A percentile compares a stretch with the other conserved stretches of the same genome.
phyloP scores from a whole-genome alignment of 2,888 invertebrate species.

The Papilio gigon region DNA sequence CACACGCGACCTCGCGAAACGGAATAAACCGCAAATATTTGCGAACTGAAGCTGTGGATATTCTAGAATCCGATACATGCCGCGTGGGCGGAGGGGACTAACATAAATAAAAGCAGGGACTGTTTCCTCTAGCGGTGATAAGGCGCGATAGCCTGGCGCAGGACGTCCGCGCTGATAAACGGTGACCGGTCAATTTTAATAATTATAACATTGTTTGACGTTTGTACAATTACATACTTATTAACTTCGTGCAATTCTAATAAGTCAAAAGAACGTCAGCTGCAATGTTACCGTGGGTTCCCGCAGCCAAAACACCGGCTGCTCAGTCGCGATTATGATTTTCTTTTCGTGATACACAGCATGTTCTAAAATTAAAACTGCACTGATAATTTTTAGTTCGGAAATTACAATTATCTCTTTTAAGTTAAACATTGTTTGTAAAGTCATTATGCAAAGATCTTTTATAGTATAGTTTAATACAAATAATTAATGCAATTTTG shows the following conservation, averaged over 20 bases:
- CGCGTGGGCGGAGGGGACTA: conserved; percentile 63
- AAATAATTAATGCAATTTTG: not conserved
- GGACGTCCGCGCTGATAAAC: conserved; percentile 76
- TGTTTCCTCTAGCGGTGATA: conserved; percentile 76
- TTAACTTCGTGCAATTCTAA: not conserved
- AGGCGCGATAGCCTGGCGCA: conserved; percentile 60
- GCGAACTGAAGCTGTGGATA: conserved; percentile 57
- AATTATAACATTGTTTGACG: conserved; percentile 25
- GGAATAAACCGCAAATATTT: conserved; percentile 52
- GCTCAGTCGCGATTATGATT: not conserved
- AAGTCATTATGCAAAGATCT: too few species aligned
- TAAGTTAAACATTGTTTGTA: too few species aligned
- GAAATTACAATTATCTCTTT: too few species aligned
- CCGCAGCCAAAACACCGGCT: too few species aligned
- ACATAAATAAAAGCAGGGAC: conserved; percentile 73
- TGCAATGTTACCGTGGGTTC: not conserved
- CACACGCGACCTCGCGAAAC: conserved; percentile 53
- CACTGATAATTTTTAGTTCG: too few species aligned
- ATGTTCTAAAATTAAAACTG: not conserved
- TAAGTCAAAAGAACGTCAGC: conserved; percentile 4
- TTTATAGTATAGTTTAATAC: not conserved
- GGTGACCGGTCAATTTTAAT: conserved; percentile 69
- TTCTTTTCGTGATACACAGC: not conserved
- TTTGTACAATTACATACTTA: conserved; percentile 1
- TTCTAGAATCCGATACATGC: conserved; percentile 58